A percentile compares a stretch with the other conserved stretches of the same genome.
Conservation (phyloP, 2,113 vertebrate genomes). For the Gymnarchus niloticus region DNA sequence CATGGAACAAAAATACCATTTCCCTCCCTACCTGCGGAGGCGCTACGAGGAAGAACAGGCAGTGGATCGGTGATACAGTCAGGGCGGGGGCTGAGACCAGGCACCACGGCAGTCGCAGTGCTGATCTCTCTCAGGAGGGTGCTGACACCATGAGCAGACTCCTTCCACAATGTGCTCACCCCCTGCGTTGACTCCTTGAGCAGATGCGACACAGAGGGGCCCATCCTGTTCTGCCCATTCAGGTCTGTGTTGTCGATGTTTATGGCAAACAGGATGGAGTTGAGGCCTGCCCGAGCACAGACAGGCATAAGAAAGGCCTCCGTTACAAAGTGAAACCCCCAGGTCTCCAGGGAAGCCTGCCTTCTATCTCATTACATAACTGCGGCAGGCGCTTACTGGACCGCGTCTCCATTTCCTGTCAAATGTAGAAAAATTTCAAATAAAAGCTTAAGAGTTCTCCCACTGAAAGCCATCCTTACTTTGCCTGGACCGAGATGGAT, state of each 20-base stretch:
- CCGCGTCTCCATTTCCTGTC: not conserved
- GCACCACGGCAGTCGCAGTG: slow-evolving; percentile 81
- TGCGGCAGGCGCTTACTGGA: not conserved
- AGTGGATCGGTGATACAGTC: slow-evolving; percentile 79
- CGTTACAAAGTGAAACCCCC: not conserved
- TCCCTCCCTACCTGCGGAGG: slow-evolving; percentile 59
- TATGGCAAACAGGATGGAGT: slow-evolving; percentile 96
- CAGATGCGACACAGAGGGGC: slow-evolving; percentile 75
- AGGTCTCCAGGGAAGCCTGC: not conserved
- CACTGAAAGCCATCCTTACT: not conserved
- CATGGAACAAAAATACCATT: not conserved
- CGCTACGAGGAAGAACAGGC: slow-evolving; percentile 75
- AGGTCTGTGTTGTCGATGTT: slow-evolving; percentile 96
- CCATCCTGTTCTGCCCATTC: slow-evolving; percentile 72
- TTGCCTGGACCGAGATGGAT: not conserved
- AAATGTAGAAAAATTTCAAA: not conserved
- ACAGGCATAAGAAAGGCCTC: not conserved
- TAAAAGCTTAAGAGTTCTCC: not conserved
- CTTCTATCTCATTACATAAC: not conserved
- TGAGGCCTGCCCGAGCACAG: slow-evolving; percentile 70
- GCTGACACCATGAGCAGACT: slow-evolving; percentile 91
- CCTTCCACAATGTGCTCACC: slow-evolving; percentile 86
- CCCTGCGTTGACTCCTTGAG: slow-evolving; percentile 95
- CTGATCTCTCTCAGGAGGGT: slow-evolving; percentile 85
- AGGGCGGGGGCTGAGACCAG: slow-evolving; percentile 73